Evolutionary conservation across 2,797 vertebrate species (phyloP), one percentile per base, ranked within the genome.

Genomic region (Dendrocincla tyrannina): DNA sequence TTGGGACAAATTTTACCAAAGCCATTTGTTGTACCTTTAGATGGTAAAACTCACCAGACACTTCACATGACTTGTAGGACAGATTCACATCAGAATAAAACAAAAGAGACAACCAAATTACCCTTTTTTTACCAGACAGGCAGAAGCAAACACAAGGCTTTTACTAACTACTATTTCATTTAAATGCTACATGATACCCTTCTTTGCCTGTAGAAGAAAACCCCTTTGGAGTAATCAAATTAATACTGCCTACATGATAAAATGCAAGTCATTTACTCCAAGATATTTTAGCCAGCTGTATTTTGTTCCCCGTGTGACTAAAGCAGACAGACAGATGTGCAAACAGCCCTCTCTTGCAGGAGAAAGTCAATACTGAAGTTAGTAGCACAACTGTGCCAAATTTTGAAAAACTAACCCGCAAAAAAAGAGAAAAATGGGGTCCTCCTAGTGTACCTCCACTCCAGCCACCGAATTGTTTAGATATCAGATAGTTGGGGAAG

Each of bases 121-220:
- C 9, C 27, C 17, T 68, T 91, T 46, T 42, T 78, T 55, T 78
- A 86, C 68, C 68, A 72, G 66, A 39, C 30, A 68, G n/a, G 66
- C 49, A 91, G 83, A 86, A 84, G 68, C 22, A 95, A 93, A 95
- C 79, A 95, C n/a, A 66, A 69, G 44, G 69, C 79, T 94, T 92
- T 95, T 93, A 93, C 72, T 78, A 93, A 62, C 46, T 90, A 64
- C 55, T 90, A 75, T 88, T 95, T 93, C 79, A 69, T 59, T 77
- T 58, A 42, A 78, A 32, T 75, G 82, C 50, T 81, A 94, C 68
- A 32, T 8, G 56, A 94, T 88, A 85, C 60, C 47, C 17, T 18
- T 27, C 35, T 73, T 63, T 49, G 35, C 23, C 44, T 53, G 37
- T 10, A 58, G 47, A 94, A 89, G 39, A 86, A 74, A 96, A 92